Evolutionary conservation across 92 coral and sea anemone species (phyloP).

Genomic region (Isaurus tuberculatus): DNA sequence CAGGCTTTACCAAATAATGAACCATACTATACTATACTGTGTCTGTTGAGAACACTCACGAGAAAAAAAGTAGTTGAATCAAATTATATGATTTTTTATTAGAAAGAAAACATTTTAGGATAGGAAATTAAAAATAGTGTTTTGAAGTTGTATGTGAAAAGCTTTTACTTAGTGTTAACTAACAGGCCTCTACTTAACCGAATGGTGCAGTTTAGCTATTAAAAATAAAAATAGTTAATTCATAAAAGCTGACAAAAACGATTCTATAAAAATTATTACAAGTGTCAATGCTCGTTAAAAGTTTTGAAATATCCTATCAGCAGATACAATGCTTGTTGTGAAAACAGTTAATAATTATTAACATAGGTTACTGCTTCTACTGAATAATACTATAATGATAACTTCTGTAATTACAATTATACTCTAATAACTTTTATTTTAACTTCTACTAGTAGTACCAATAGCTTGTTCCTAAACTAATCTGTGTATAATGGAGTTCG

Average conservation of each 20-base stretch:
- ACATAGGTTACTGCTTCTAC: slow-evolving; percentile 2
- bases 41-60: slow-evolving; percentile 4
- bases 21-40: slow-evolving; percentile 3
- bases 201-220: slow-evolving; percentile 3
- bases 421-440: not conserved
- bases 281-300: not conserved
- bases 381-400: not conserved
- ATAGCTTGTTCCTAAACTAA: not conserved
- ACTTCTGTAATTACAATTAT: not conserved
- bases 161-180: not conserved
- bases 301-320: not conserved
- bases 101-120: slow-evolving; percentile 1
- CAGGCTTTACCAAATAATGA: slow-evolving; percentile 1
- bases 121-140: slow-evolving; percentile 5
- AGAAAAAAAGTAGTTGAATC: not conserved
- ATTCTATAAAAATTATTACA: not conserved
- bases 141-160: slow-evolving; percentile 8
- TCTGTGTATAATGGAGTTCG: not conserved
- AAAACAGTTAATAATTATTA: not conserved
- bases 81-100: not conserved
- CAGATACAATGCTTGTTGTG: not conserved
- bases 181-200: slow-evolving; percentile 9
- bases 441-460: not conserved
- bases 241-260: not conserved
- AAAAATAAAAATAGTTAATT: not conserved